Evolutionary conservation across 2,888 invertebrate species (phyloP).

Genomic region (Idaea straminata): DNA sequence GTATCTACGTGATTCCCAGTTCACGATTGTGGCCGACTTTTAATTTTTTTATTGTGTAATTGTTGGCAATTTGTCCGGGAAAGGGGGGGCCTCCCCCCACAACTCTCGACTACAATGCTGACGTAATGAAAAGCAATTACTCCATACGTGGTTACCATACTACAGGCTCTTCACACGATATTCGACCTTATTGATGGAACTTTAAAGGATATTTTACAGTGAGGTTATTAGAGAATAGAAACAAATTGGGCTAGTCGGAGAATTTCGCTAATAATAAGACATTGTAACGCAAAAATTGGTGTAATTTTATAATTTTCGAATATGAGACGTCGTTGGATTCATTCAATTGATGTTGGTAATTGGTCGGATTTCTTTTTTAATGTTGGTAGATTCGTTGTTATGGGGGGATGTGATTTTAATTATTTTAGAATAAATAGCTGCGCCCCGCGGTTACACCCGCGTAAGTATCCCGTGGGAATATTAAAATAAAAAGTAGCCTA

Average conservation of each 20-base stretch:
- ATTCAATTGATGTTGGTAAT: background rate
- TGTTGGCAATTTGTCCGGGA: slow-evolving; percentile 62
- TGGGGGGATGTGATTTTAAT: background rate
- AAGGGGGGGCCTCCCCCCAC: slow-evolving; percentile 25
- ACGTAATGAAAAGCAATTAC: slow-evolving; percentile 79
- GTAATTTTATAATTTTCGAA: slow-evolving; percentile 73
- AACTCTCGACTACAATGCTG: slow-evolving; percentile 62
- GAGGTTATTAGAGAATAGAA: slow-evolving; percentile 60
- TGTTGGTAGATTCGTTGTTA: background rate
- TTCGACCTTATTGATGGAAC: slow-evolving; percentile 31
- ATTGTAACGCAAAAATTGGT: slow-evolving; percentile 68
- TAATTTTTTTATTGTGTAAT: slow-evolving; percentile 76
- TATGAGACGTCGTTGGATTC: slow-evolving; percentile 34
- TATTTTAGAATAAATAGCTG: too few relatives aligned
- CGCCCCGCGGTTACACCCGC: too few relatives aligned
- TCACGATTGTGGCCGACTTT: slow-evolving; percentile 47
- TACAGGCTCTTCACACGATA: slow-evolving; percentile 31
- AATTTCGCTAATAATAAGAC: slow-evolving; percentile 73
- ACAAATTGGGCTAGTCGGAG: slow-evolving; percentile 67
- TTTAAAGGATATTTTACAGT: slow-evolving; percentile 34
- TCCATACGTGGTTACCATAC: slow-evolving; percentile 71
- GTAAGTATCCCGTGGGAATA: too few relatives aligned
- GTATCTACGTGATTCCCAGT: slow-evolving; percentile 13
- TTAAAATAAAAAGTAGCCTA: too few relatives aligned
- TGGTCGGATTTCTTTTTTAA: background rate